A percentile compares a stretch with the other conserved stretches of the same genome.
Evolutionary conservation across 2,113 vertebrate species (phyloP).

Genomic region (Amia ocellicauda): DNA sequence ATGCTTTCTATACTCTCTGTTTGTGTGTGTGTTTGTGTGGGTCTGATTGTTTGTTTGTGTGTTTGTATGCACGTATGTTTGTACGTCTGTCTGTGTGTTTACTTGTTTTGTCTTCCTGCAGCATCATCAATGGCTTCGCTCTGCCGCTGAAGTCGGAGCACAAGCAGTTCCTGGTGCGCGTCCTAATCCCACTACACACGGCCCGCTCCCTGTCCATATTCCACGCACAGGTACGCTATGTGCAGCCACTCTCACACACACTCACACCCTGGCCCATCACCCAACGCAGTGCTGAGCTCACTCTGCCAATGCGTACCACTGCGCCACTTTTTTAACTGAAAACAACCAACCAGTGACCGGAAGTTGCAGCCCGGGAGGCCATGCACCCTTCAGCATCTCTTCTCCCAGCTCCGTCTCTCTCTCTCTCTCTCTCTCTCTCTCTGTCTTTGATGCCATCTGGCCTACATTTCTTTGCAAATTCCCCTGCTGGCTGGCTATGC

Average conservation of each 20-base stretch:
- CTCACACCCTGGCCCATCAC: background rate
- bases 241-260: conserved; percentile 6
- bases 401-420: too few relatives aligned
- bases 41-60: too few relatives aligned
- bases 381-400: too few relatives aligned
- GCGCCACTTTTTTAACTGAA: conserved; percentile 30
- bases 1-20: too few relatives aligned
- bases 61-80: too few relatives aligned
- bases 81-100: too few relatives aligned
- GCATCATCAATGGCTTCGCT: conserved; percentile 91
- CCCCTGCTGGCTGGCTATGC: too few relatives aligned
- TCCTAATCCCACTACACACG: conserved; percentile 86
- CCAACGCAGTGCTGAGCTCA: conserved; percentile 15
- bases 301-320: conserved; percentile 31
- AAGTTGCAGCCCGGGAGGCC: too few relatives aligned
- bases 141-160: conserved; percentile 88
- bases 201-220: conserved; percentile 89
- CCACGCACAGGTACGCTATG: conserved; percentile 86
- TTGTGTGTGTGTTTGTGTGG: background rate
- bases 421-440: too few relatives aligned
- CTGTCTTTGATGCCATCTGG: too few relatives aligned
- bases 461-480: too few relatives aligned
- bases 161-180: conserved; percentile 88
- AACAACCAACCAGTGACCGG: too few relatives aligned
- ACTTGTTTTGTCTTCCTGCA: conserved; percentile 42